Evolutionary conservation across 2,888 invertebrate species (phyloP), one percentile per base, ranked within the genome.

Genomic region (Nephrotoma flavescens): DNA sequence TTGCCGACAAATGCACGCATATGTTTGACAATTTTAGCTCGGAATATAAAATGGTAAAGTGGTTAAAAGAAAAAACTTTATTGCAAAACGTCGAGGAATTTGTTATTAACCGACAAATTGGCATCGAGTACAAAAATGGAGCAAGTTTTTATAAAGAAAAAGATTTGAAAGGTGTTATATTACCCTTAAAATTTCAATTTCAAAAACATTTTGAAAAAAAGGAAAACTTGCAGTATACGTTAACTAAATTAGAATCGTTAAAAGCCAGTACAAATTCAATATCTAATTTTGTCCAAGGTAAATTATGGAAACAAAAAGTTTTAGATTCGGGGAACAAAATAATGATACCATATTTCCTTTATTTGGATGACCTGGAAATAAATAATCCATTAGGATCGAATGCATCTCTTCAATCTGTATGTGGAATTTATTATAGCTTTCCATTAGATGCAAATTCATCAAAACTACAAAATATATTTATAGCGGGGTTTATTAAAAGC

Each of bases 381-480:
- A 87, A 87, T 86, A 87, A 87, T 57, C 86, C 87, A 15, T 41
- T 87, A 41, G 86, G 87, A 0, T 87, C 87, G 45, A 86, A 87
- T n/a, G 42, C 86, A 6, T 86, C 85, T 11, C n/a, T 15, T 3
- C 86, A 86, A 86, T 45, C 85, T 5, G 41, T 87, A 15, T 85
- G 85, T 31, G 87, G 71, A 9, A 42, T 86, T 42, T 87, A 86
- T 41, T 86, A 86, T 57, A 47, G 42, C 42, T 86, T 87, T 42
- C 87, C 87, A 83, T 47, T 31, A n/a, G 42, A 86, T 19, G 42
- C 85, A 41, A 86, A 86, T 42, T 42, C n/a, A 15, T 86, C 83
- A 6, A 87, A 87, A 86, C 42, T 86, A 12, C 31, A 86, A 31
- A 45, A 86, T 83, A 86, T 87, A 42, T 71, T 57, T 45, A n/a